Base-by-base conservation (phyloP, 1,140 invertebrate species). In the Drosophila teissieri region DNA sequence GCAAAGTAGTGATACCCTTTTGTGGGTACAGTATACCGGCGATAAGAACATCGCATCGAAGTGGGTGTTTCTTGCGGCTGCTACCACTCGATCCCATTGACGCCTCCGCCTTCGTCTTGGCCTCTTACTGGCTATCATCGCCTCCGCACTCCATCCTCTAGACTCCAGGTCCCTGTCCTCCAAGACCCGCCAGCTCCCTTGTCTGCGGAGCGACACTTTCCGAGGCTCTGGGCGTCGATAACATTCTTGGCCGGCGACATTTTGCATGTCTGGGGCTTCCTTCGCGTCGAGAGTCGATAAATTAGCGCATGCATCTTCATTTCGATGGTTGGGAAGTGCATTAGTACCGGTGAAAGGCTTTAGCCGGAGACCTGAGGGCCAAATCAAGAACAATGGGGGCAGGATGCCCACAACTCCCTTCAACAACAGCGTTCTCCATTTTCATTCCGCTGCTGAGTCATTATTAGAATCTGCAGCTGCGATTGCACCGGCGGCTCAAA, bases 381-480 rank as follows among this genome's bases (percentile, higher is more conserved):
- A 61, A 65, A 62, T 51, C 56, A 75, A 75, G 72, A 75, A 75
- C 73, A 75, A 75, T 75, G 73, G 53, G 40, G 36, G 46, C 58
- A 64, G 58, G 58, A 46, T 19, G 37, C 24, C 24, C 34, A 22
- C 15, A 53, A 34, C 46, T 27, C 14, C 7, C 1, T 19, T 19
- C 19, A 19, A 19, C 19, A 19, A 4, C 12, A 61, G 27, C 52
- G 36, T 40, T n/a, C 10, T 39, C 34, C 31, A 37, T 45, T 48
- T n/a, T 14, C 42, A 39, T 57, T 37, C 48, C 31, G 44, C 46
- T 45, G 81, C 79, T 88, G 83, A 88, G 82, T 88, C 83, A 86
- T 88, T 88, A 82, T 88, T 88, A 82, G 83, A 79, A 83, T 65
- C 65, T 65, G 83, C 83, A 83, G 83, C 83, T 86, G 83, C 83